A percentile compares a stretch with the other conserved stretches of the same genome.
phyloP scores from a whole-genome alignment of 2,113 vertebrate species.

The Laticauda laticaudata region DNA sequence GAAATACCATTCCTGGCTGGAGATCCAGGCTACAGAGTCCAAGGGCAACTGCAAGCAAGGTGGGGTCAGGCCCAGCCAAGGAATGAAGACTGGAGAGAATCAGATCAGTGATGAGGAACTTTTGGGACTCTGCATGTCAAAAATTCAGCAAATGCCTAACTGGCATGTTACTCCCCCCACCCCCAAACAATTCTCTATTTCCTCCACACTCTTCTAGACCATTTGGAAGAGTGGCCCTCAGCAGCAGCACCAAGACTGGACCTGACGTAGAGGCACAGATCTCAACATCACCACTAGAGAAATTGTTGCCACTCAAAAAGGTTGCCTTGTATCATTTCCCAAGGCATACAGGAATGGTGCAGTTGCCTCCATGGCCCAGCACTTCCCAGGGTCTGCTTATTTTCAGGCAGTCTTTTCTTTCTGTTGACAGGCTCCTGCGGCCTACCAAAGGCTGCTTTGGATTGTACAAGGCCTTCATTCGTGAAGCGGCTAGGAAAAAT shows the following conservation, averaged over 20 bases:
- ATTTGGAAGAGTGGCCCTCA: background rate
- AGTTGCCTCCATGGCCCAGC: background rate
- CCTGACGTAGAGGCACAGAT: background rate
- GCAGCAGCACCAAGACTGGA: background rate
- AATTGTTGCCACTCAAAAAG: background rate
- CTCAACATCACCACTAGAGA: background rate
- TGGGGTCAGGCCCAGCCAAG: background rate
- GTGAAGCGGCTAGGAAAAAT: background rate
- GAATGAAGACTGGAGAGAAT: background rate
- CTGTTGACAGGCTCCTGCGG: background rate
- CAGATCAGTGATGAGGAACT: background rate
- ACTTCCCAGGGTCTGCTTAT: background rate
- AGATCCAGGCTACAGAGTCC: background rate
- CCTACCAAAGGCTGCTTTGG: background rate
- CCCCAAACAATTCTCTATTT: background rate
- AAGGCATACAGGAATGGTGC: background rate
- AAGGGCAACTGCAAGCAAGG: background rate
- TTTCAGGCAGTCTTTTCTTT: background rate
- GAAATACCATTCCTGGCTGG: slow-evolving; percentile 32
- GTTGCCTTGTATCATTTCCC: background rate
- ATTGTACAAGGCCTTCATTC: background rate
- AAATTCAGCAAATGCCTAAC: background rate
- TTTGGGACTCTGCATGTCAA: background rate
- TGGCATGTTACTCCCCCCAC: background rate
- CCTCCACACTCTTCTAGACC: background rate